A percentile compares a stretch with the other conserved stretches of the same genome.
These are phyloP conservation scores for Ernsta delagoae DNA, from an alignment of 2,888 invertebrate genomes.

Conservation along the genomic window DNA sequence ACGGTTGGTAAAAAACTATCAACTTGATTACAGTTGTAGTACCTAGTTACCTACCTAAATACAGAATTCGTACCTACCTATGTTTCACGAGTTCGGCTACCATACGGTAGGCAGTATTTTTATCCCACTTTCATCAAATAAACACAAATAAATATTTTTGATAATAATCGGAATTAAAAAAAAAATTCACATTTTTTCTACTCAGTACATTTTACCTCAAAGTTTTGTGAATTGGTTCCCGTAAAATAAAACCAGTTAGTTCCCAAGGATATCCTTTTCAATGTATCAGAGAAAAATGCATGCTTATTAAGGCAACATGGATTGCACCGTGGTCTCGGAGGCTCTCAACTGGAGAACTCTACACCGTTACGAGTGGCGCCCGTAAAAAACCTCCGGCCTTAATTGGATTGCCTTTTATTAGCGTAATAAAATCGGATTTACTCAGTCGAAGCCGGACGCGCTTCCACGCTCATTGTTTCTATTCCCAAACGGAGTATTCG, in stretches of 20 bases:
- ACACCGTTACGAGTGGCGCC: conserved; percentile 53
- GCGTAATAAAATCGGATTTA: conserved; percentile 80
- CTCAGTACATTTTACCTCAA: too few relatives aligned
- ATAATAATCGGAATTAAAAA: too few relatives aligned
- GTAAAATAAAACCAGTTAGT: not conserved
- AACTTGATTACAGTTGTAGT: too few relatives aligned
- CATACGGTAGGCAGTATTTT: too few relatives aligned
- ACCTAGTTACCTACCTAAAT: too few relatives aligned
- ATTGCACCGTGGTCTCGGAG: conserved; percentile 48
- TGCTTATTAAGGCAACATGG: conserved; percentile 53
- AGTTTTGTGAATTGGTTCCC: not conserved
- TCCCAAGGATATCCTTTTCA: not conserved
- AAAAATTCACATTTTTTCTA: too few relatives aligned
- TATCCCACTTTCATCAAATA: too few relatives aligned
- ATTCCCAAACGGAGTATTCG: conserved; percentile 55
- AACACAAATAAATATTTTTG: too few relatives aligned
- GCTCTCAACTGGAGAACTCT: conserved; percentile 62
- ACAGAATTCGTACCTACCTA: too few relatives aligned
- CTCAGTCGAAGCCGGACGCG: conserved; percentile 58
- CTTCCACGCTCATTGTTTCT: conserved; percentile 58
- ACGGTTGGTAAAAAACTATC: not conserved
- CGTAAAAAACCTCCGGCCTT: conserved; percentile 75
- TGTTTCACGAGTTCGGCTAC: too few relatives aligned
- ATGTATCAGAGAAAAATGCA: conserved; percentile 18
- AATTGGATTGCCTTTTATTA: conserved; percentile 82